Conservation (phyloP, 2,113 vertebrate species). For the Apteryx mantelli region DNA sequence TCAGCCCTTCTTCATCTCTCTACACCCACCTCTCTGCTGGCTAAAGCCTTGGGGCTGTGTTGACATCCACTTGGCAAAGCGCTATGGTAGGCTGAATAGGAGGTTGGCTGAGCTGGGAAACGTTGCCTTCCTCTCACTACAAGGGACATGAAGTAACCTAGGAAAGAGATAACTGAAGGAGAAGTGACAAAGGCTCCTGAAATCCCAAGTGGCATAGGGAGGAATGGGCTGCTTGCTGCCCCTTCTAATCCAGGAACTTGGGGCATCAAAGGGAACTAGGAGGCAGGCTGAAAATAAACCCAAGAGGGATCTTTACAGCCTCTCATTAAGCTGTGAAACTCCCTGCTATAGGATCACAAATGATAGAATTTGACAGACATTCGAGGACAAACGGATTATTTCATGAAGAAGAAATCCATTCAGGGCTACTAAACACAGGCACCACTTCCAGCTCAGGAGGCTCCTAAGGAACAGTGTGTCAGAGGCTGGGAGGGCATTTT, state of each 20-base stretch:
- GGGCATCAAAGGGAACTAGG: background rate
- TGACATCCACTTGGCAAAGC: background rate
- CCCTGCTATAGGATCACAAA: background rate
- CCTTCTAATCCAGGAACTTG: background rate
- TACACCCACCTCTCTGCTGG: background rate
- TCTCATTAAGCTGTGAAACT: background rate
- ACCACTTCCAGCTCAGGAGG: background rate
- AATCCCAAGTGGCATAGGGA: rapidly evolving
- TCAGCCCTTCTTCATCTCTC: background rate
- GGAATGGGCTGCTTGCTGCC: background rate
- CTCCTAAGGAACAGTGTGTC: background rate
- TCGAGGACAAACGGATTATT: background rate
- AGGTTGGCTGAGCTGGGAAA: background rate
- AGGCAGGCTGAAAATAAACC: background rate
- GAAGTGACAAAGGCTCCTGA: background rate
- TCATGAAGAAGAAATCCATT: background rate
- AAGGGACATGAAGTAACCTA: background rate
- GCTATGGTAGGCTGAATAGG: background rate
- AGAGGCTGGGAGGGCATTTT: background rate
- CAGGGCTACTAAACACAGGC: background rate
- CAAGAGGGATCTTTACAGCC: background rate
- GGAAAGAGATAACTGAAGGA: background rate
- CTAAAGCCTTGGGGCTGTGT: background rate
- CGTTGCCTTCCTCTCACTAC: background rate
- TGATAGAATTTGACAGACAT: background rate